Evolutionary conservation across 2,888 invertebrate genomes (phyloP).

Genomic region (Bombyx huttoni): DNA sequence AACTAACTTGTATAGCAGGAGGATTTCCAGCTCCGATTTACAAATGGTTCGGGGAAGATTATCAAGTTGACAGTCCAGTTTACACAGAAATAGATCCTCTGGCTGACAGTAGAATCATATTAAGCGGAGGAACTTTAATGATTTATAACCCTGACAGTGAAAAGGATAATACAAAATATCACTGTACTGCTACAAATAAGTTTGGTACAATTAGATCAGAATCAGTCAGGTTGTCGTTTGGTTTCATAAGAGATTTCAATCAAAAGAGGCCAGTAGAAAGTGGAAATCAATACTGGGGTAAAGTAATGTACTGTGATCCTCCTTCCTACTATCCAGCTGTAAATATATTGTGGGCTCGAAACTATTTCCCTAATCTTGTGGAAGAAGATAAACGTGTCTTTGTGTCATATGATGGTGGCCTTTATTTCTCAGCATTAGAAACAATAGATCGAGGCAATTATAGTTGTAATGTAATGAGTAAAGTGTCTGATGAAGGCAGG

Average conservation of each 20-base stretch:
- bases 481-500: constrained; percentile 87
- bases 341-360: constrained; percentile 92
- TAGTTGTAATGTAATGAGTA: constrained; percentile 91
- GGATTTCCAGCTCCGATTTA: constrained; percentile 93
- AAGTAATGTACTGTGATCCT: constrained; percentile 92
- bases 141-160: constrained; percentile 88
- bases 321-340: constrained; percentile 93
- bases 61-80: constrained; percentile 82
- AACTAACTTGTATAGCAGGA: constrained; percentile 84
- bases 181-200: constrained; percentile 91
- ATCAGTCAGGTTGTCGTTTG: constrained; percentile 89
- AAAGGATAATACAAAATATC: constrained; percentile 88
- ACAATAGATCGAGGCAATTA: constrained; percentile 91
- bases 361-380: constrained; percentile 91
- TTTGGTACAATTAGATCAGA: constrained; percentile 92
- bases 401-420: constrained; percentile 92
- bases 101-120: constrained; percentile 80
- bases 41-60: constrained; percentile 91
- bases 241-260: constrained; percentile 91
- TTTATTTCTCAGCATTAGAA: constrained; percentile 95
- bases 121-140: constrained; percentile 93
- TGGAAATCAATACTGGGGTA: constrained; percentile 94
- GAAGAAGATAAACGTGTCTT: constrained; percentile 94
- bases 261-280: constrained; percentile 86
- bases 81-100: constrained; percentile 85